Percentiles rank a stretch among this genome's conserved stretches.
Evolutionary conservation across 2,888 invertebrate genomes (phyloP).

Genomic region (Yponomeuta malinellus): DNA sequence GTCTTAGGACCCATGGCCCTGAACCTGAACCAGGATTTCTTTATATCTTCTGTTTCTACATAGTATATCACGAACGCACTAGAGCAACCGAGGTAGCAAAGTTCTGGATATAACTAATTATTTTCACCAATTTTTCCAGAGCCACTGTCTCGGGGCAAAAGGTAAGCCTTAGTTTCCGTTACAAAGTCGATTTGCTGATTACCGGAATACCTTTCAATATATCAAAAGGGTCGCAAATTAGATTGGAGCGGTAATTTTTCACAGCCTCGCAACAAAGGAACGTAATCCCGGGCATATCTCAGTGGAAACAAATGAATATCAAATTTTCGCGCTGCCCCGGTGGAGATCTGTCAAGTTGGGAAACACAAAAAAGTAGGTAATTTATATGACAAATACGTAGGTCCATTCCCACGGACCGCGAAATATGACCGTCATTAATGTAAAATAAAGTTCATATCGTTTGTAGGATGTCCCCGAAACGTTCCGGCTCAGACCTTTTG

Average conservation of each 20-base stretch:
- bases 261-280: background rate
- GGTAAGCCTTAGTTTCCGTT: too few species aligned
- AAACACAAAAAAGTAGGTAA: conserved; percentile 51
- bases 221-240: background rate
- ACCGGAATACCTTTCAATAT: too few species aligned
- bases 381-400: conserved; percentile 62
- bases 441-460: conserved; percentile 39
- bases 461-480: background rate
- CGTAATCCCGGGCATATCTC: conserved; percentile 4
- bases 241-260: conserved; percentile 1
- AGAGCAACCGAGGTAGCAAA: too few species aligned
- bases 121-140: too few species aligned
- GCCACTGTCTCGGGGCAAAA: too few species aligned
- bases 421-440: conserved; percentile 50
- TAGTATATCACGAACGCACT: too few species aligned
- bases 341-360: conserved; percentile 25
- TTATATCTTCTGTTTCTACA: too few species aligned
- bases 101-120: too few species aligned
- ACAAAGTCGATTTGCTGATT: too few species aligned
- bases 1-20: too few species aligned
- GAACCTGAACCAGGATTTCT: too few species aligned
- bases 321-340: conserved; percentile 39
- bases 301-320: conserved; percentile 13
- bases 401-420: conserved; percentile 51
- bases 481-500: conserved; percentile 1